Conservation (phyloP, 2,113 vertebrate species). For the Cygnus atratus region DNA sequence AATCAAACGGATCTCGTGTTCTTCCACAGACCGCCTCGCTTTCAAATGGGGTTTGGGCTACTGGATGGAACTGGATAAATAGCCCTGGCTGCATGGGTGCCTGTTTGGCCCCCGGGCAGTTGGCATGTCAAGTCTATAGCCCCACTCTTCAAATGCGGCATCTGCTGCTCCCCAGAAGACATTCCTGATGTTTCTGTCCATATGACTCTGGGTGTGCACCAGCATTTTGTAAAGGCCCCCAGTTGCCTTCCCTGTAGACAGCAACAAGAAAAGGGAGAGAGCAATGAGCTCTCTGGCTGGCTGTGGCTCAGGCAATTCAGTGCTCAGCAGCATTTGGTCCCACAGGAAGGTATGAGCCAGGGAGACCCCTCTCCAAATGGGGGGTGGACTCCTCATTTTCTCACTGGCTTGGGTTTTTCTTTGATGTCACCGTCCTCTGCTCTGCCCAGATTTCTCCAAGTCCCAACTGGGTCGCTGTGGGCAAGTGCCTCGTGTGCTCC, state of each 20-base stretch:
- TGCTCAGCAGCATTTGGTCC: background rate
- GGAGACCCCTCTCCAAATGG: background rate
- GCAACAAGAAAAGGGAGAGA: background rate
- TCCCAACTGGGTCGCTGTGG: background rate
- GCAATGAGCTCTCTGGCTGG: background rate
- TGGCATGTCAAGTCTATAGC: background rate
- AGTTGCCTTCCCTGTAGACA: background rate
- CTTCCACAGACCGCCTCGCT: background rate
- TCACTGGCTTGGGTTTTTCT: background rate
- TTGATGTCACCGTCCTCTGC: background rate
- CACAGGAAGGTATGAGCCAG: background rate
- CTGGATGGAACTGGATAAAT: background rate
- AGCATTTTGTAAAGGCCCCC: background rate
- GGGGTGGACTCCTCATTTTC: background rate
- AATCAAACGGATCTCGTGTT: background rate
- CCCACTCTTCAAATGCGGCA: background rate
- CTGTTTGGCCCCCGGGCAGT: background rate
- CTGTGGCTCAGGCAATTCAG: fast-evolving
- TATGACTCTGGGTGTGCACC: background rate
- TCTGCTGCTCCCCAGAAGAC: background rate
- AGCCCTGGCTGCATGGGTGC: background rate
- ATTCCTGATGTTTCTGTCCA: background rate
- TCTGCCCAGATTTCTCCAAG: background rate
- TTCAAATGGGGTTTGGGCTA: background rate
- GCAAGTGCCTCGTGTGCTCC: background rate